A percentile compares a stretch with the other conserved stretches of the same genome.
Conservation (phyloP, 2,888 invertebrate species). For the Sacculina carcini region DNA sequence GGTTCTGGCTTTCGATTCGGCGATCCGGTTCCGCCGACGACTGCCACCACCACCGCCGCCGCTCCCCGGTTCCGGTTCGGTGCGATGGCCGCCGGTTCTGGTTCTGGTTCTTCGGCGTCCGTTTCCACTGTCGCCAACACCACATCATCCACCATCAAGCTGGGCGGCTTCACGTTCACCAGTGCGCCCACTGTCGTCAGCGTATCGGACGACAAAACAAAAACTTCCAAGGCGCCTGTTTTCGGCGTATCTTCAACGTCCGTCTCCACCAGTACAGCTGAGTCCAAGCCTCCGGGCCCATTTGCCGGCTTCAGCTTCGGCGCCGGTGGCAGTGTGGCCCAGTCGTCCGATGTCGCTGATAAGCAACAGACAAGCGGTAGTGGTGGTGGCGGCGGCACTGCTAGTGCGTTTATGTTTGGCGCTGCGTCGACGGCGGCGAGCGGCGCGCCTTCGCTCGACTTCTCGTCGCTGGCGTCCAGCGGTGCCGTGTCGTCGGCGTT, state of each 20-base stretch:
- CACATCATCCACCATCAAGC: not conserved
- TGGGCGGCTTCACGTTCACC: conserved; percentile 13
- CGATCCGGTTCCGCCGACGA: not conserved
- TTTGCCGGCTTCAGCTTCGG: conserved; percentile 13
- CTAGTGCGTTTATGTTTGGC: too few species aligned
- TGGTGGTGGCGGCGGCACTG: too few species aligned
- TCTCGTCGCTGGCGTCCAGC: too few species aligned
- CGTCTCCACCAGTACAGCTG: not conserved
- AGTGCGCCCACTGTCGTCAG: conserved; percentile 7
- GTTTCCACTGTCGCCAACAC: not conserved
- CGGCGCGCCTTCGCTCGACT: too few species aligned
- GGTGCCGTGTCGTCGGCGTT: too few species aligned
- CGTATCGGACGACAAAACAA: conserved; percentile 5
- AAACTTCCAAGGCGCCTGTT: not conserved
- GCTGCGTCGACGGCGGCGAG: too few species aligned
- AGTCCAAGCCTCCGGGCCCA: not conserved
- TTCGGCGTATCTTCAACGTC: not conserved
- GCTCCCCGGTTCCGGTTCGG: not conserved
- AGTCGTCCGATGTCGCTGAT: too few species aligned
- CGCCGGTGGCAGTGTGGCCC: not conserved
- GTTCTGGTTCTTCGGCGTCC: too few species aligned
- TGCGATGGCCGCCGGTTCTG: not conserved
- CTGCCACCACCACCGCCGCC: too few species aligned
- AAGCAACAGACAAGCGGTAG: too few species aligned
- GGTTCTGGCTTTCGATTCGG: not conserved